Evolutionary conservation across 2,797 vertebrate genomes (phyloP), one percentile per base, ranked within the genome.

Genomic region (Fringilla coelebs): DNA sequence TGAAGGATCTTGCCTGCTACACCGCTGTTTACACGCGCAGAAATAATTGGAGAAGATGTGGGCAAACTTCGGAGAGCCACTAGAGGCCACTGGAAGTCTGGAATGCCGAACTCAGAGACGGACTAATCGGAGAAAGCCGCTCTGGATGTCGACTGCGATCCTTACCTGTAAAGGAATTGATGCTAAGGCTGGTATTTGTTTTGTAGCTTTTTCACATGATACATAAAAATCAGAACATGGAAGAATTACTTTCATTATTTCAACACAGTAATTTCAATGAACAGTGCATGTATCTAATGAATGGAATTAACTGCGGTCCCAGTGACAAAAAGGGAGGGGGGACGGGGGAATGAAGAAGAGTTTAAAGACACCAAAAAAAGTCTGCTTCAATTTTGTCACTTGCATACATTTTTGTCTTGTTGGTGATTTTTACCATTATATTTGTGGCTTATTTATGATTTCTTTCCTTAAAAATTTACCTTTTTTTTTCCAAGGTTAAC

Each of bases 31-130:
- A 21, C 18, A 19, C 32, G 6, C 4, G 6, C 7, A 14, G 7
- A 38, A 57, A 15, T 28, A 72, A 58, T 13, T 16, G 31, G 16
- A 40, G 26, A 55, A 74, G 16, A 31, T 32, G 60, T 5, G 26
- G 22, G 26, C 24, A 81, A 72, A 36, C 67, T 63, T 61, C 70
- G 28, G 16, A 67, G 34, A n/a, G 61, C 95, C 93, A 31, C 88
- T 91, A 96, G 96, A 94, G 93, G 96, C 29, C 96, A 85, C 60
- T 76, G 61, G 10, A 91, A 84, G 73, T 2, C 91, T 85, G 81
- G 36, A 70, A 81, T 60, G 14, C 14, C 6, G 43, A 13, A 3
- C 18, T n/a, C 41, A 16, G 17, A 36, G 20, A 6, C 3, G 5
- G n/a, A 7, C 3, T 20, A 41, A 88, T 68, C 2, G 5, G 16